Evolutionary conservation across 2,113 vertebrate genomes (phyloP).

Genomic region (Pica pica): DNA sequence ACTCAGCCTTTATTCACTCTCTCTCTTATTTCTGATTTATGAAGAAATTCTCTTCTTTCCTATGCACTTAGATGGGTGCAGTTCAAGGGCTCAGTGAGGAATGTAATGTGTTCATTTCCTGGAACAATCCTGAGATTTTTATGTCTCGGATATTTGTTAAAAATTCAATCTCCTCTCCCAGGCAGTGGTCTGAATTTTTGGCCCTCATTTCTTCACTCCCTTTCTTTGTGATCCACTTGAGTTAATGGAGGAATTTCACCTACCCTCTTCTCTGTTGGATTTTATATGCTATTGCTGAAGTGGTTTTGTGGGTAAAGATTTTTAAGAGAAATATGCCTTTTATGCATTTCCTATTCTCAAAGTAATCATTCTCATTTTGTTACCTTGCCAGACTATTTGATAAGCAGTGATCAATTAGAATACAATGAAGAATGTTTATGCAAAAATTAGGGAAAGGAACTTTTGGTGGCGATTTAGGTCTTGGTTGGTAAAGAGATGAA

Average conservation of each 20-base stretch:
- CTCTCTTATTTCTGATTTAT: background rate
- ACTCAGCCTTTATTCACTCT: slow-evolving; percentile 48
- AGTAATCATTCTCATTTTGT: background rate
- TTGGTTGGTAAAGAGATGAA: background rate
- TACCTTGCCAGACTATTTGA: background rate
- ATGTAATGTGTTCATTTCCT: background rate
- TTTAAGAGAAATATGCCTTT: background rate
- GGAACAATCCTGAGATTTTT: background rate
- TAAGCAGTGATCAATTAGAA: background rate
- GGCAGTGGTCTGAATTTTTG: background rate
- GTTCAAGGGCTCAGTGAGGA: background rate
- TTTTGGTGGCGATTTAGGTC: background rate
- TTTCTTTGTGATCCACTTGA: background rate
- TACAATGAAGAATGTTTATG: background rate
- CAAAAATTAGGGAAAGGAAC: background rate
- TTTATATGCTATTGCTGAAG: background rate
- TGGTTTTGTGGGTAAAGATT: background rate
- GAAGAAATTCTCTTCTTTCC: background rate
- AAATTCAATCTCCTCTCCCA: background rate
- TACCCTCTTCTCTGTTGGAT: background rate
- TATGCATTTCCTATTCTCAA: background rate
- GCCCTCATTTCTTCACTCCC: background rate
- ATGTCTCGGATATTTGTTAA: background rate
- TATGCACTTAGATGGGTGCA: background rate
- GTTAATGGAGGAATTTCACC: background rate